Evolutionary conservation across 2,113 vertebrate species (phyloP), one percentile per base, ranked within the genome.

Genomic region (Salvelinus fontinalis): DNA sequence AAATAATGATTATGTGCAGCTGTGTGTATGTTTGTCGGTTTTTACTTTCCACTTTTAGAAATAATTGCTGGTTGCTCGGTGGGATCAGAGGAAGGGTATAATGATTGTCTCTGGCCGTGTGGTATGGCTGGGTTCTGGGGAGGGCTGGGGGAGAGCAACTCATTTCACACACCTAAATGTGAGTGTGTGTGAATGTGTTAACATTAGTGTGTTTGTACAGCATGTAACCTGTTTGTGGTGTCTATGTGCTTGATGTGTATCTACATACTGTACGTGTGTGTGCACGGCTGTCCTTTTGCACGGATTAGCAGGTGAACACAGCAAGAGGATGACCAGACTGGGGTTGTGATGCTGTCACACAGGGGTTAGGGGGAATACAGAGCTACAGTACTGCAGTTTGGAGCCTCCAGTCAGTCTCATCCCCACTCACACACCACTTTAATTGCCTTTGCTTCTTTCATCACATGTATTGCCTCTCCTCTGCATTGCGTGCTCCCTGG

Each of bases 391-490:
- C 65, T 70, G 88, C 84, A 88, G 88, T 88, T 81, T 83, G 84
- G 84, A 83, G 84, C 87, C 85, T 89, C 85, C 86, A 90, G 88
- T 91, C 85, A 88, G 85, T 75, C 89, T 90, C 29, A 29, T 75
- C 77, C 66, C 27, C 70, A 44, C 73, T 39, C 78, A 39, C 67
- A 59, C 71, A 70, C 51, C 86, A 87, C 87, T 93, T 93, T 94
- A 94, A 94, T 94, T 94, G 93, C 90, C 91, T 92, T 91, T 91
- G 85, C 91, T 90, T 92, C 93, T 93, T 93, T 93, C 92, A 93
- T 94, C 92, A 91, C 85, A 86, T 92, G 92, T 92, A 94, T 94
- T 93, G 91, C 90, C 86, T 93, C 88, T 92, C 77, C 86, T 92
- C 91, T 92, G 91, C 90, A 89, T 90, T 86, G 88, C 87, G 70